Evolutionary conservation across 1,140 invertebrate species (phyloP).

Genomic region (Drosophila sechellia): DNA sequence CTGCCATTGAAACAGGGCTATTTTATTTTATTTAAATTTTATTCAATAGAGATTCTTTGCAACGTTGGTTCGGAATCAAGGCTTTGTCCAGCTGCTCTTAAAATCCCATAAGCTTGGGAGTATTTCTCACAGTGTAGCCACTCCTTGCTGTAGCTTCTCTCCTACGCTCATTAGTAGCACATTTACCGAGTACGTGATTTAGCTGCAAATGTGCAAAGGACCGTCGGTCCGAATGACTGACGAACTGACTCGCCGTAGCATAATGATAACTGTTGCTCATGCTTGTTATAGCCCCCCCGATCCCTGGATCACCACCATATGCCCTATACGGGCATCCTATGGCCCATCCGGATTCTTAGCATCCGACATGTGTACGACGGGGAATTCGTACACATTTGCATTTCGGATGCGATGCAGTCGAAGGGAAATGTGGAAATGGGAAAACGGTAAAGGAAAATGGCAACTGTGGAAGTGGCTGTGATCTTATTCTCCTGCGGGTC

Average conservation of each 20-base stretch:
- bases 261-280: constrained; percentile 66
- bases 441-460: not conserved
- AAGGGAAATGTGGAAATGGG: constrained; percentile 4
- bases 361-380: constrained; percentile 19
- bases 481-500: not conserved
- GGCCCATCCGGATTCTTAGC: not conserved
- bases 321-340: not conserved
- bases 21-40: too few species aligned
- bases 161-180: constrained; percentile 77
- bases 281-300: constrained; percentile 11
- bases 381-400: constrained; percentile 48
- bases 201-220: constrained; percentile 76
- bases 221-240: constrained; percentile 2
- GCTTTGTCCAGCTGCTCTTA: too few species aligned
- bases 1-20: too few species aligned
- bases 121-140: constrained; percentile 3
- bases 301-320: not conserved
- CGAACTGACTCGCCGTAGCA: constrained; percentile 12
- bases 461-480: not conserved
- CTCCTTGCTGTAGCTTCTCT: constrained; percentile 4
- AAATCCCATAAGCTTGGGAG: not conserved
- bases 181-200: constrained; percentile 77
- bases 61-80: too few species aligned
- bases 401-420: constrained; percentile 43
- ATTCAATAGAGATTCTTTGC: too few species aligned